A percentile compares a stretch with the other conserved stretches of the same genome.
phyloP scores from a whole-genome alignment of 1,140 invertebrate genomes.

The Plodia interpunctella region DNA sequence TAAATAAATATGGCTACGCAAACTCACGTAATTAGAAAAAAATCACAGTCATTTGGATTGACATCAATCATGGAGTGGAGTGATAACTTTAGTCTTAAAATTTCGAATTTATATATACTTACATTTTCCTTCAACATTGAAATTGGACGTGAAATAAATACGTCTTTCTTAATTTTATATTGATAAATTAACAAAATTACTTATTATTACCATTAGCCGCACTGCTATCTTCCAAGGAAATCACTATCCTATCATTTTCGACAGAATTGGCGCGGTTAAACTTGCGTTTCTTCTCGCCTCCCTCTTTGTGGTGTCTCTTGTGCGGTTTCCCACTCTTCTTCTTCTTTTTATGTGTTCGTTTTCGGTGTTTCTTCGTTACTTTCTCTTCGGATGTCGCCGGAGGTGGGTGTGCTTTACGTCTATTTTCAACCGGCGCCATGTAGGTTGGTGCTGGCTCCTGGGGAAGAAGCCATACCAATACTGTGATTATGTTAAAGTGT shows the following conservation, averaged over 20 bases:
- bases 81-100: no score
- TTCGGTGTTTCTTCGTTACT: conserved; percentile 27
- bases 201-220: background rate
- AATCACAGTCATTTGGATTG: no score
- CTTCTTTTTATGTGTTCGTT: conserved; percentile 25
- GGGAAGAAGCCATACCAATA: no score
- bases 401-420: conserved; percentile 24
- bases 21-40: no score
- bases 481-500: no score
- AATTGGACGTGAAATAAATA: no score
- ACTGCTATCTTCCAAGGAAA: conserved; percentile 13
- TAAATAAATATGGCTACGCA: no score
- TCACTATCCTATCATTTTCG: conserved; percentile 42
- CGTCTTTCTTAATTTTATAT: no score
- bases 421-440: conserved; percentile 49
- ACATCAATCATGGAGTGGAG: no score
- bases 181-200: background rate
- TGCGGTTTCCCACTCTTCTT: conserved; percentile 16
- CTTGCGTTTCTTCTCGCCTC: conserved; percentile 37
- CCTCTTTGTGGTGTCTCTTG: conserved; percentile 44
- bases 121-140: no score
- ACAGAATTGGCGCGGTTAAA: conserved; percentile 34
- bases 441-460: conserved; percentile 36
- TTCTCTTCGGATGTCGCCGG: conserved; percentile 22
- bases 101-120: no score